Evolutionary conservation across 2,888 invertebrate genomes (phyloP).

Genomic region (Copidosoma aretas): DNA sequence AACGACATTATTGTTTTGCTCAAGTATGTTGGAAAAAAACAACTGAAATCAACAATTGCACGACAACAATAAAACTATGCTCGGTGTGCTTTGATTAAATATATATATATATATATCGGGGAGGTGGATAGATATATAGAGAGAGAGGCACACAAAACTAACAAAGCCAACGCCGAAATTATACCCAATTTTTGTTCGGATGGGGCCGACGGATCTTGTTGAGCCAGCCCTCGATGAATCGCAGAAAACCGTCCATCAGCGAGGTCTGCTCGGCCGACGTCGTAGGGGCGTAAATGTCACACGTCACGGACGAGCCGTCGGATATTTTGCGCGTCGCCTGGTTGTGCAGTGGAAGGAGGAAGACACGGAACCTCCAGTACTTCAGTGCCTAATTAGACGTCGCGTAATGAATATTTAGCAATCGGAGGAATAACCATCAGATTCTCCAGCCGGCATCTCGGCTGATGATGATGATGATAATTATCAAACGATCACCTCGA

Average conservation of each 20-base stretch:
- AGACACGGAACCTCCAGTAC: constrained; percentile 91
- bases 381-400: constrained; percentile 72
- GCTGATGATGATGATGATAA: too few relatives aligned
- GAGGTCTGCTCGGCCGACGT: constrained; percentile 67
- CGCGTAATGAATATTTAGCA: too few relatives aligned
- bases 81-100: background rate
- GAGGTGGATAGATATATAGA: too few relatives aligned
- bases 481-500: constrained; percentile 69
- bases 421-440: too few relatives aligned
- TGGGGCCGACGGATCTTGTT: constrained; percentile 86
- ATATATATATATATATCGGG: too few relatives aligned
- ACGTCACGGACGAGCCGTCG: constrained; percentile 72
- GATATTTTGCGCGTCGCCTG: constrained; percentile 80
- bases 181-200: constrained; percentile 78
- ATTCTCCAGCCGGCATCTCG: too few relatives aligned
- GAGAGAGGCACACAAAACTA: background rate
- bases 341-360: constrained; percentile 83
- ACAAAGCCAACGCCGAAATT: constrained; percentile 19
- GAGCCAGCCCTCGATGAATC: constrained; percentile 83
- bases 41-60: constrained; percentile 23
- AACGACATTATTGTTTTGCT: constrained; percentile 16
- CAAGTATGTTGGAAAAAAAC: constrained; percentile 5
- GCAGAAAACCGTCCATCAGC: constrained; percentile 76
- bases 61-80: constrained; percentile 2
- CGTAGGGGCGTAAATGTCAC: constrained; percentile 83